Percentiles rank a stretch among this genome's conserved stretches.
Conservation (phyloP, 2,797 vertebrate species). For the Poecilia picta region DNA sequence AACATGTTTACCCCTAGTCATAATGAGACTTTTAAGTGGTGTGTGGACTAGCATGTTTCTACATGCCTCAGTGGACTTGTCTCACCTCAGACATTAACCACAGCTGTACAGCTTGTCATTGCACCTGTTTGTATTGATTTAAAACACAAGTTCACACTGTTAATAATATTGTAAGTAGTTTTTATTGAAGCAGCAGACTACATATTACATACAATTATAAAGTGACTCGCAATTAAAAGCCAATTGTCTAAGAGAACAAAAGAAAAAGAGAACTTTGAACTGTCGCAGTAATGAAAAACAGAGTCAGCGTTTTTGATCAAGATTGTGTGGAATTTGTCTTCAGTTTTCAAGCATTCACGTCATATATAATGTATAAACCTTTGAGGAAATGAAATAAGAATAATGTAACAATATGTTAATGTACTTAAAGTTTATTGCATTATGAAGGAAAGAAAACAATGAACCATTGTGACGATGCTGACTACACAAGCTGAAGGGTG, state of each 20-base stretch:
- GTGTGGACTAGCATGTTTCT: neutral
- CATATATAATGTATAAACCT: neutral
- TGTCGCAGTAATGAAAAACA: neutral
- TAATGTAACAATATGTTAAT: neutral
- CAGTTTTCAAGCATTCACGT: neutral
- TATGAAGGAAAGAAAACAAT: neutral
- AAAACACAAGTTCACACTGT: neutral
- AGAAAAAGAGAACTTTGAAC: neutral
- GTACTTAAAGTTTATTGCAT: neutral
- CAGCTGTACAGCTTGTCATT: too few relatives aligned
- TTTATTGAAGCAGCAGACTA: neutral
- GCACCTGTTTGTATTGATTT: constrained; percentile 2
- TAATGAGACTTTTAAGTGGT: constrained; percentile 40
- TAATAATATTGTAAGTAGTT: neutral
- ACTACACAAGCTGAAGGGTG: neutral
- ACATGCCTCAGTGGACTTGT: constrained; percentile 8
- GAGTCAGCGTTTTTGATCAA: neutral
- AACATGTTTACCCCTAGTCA: constrained; percentile 42
- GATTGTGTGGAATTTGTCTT: neutral
- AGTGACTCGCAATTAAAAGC: neutral
- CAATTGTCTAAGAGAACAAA: neutral
- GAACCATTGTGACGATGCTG: neutral
- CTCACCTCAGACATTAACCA: constrained; percentile 17
- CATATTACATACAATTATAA: neutral
- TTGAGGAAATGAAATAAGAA: neutral